Base-by-base conservation (phyloP, 2,113 vertebrate genomes). In the Corynorhinus townsendii region DNA sequence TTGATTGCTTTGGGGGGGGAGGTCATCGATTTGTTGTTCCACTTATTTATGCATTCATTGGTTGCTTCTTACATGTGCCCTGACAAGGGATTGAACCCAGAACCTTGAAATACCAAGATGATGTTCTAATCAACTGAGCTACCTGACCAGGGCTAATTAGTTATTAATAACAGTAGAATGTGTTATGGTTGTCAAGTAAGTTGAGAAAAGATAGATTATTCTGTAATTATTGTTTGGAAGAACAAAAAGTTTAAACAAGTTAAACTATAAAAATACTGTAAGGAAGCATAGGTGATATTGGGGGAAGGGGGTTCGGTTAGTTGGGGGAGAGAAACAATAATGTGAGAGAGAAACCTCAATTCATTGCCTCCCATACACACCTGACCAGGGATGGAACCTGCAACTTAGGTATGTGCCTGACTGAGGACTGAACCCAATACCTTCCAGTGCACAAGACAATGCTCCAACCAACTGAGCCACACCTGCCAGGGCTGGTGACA, bases 211-310 rank as follows among this genome's bases (percentile, higher is more conserved):
- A 14, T 66, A 85, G 11, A 54, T 85, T 83, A 72, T 77, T 89
- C 62, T 24, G 9, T 69, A 73, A 66, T 71, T 87, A 83, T 64
- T 93, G 8, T 81, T 94, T n/a, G 64, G 40, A 81, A 76, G 62
- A 91, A 88, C 72, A 75, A 17, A 66, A 88, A 62, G 83, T 66
- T 80, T 91, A 91, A 81, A 79, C 40, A 91, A 84, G 14, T 54
- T 59, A 83, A 93, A 69, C 5, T 22, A 43, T 72, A 56, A 80
- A 81, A 66, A 76, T 76, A 81, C 54, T 62, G 4, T 64, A 81
- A 38, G 24, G 82, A 88, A 86, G 6, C 8, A 11, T 69, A 83
- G 68, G 26, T 59, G 35, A 49, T 30, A 5, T 33, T 76, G 38
- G 62, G 22, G 59, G 38, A 4, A 40, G 38, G 38, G 38, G 38